Base-by-base conservation (phyloP, 1,140 invertebrate genomes). In the Battus philenor region DNA sequence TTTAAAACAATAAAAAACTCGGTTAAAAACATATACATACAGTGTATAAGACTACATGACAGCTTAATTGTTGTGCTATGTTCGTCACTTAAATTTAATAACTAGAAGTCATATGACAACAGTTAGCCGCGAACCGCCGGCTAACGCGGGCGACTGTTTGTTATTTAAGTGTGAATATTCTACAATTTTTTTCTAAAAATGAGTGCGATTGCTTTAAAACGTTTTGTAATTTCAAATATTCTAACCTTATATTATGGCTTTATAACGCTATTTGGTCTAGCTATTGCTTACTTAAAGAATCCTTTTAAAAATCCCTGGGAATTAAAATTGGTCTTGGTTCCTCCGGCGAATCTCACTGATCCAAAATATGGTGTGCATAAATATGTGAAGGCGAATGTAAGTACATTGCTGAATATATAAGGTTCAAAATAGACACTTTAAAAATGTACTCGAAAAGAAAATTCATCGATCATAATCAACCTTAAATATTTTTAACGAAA, bases 341-440 rank as follows among this genome's bases (percentile, higher is more conserved):
- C 49, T 1, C 49, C 49, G 18, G 17, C 17, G n/a, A 44, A 16
- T 24, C 27, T 45, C 3, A 5, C 13, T 0, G 49, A 51, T 12
- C 33, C 43, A 4, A 45, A 45, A 38, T 41, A 45, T 11, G 49
- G 49, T 17, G 29, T 31, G 10, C 49, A 51, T 17, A 51, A 51
- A 41, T 51, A 51, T 26, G 20, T 51, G 16, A 51, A 51, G 15
- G 43, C 49, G 13, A 51, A 51, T 32, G 49, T 51, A 32, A 51
- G 49, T 51, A 41, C 12, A 2, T 17, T n/a, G n/a, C n/a, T n/a
- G n/a, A n/a, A n/a, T n/a, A n/a, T n/a, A n/a, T n/a, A n/a, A n/a
- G n/a, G n/a, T n/a, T n/a, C n/a, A n/a, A n/a, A n/a, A n/a, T n/a
- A n/a, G n/a, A n/a, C n/a, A n/a, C n/a, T n/a, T n/a, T n/a, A n/a